Evolutionary conservation across 2,888 invertebrate genomes (phyloP).

Genomic region (Caradrina clavipalpis): DNA sequence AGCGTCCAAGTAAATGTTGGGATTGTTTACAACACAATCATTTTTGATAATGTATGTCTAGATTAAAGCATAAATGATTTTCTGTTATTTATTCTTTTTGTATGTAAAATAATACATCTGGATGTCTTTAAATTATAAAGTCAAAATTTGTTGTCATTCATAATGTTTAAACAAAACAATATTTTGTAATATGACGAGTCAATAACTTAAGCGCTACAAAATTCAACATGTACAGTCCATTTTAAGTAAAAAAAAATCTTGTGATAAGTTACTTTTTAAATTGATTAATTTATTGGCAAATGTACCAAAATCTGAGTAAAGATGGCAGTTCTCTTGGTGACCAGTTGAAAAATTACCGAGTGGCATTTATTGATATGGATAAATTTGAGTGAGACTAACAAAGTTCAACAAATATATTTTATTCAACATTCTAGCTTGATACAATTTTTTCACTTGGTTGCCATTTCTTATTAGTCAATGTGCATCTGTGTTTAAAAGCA

Average conservation of each 20-base stretch:
- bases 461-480: constrained; percentile 45
- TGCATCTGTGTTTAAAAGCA: constrained; percentile 63
- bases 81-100: constrained; percentile 44
- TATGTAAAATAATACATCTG: constrained; percentile 41
- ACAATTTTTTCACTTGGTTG: constrained; percentile 51
- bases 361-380: background rate
- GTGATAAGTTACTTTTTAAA: constrained; percentile 37
- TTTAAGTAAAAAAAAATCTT: constrained; percentile 23
- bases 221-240: constrained; percentile 32
- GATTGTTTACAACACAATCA: constrained; percentile 36
- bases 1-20: constrained; percentile 23
- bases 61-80: constrained; percentile 29
- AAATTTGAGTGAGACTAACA: background rate
- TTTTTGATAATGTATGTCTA: constrained; percentile 55
- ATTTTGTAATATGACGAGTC: constrained; percentile 35
- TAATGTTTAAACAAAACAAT: constrained; percentile 18
- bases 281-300: constrained; percentile 21
- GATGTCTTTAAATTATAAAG: constrained; percentile 29
- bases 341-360: constrained; percentile 48
- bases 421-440: background rate
- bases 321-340: constrained; percentile 55
- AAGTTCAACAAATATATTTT: background rate
- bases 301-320: constrained; percentile 54
- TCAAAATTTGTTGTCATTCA: constrained; percentile 53
- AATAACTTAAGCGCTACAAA: constrained; percentile 9